Percentiles rank a stretch among this genome's conserved stretches.
These are phyloP conservation scores for Buteo buteo DNA, from an alignment of 2,113 vertebrate genomes.

Conservation along the genomic window DNA sequence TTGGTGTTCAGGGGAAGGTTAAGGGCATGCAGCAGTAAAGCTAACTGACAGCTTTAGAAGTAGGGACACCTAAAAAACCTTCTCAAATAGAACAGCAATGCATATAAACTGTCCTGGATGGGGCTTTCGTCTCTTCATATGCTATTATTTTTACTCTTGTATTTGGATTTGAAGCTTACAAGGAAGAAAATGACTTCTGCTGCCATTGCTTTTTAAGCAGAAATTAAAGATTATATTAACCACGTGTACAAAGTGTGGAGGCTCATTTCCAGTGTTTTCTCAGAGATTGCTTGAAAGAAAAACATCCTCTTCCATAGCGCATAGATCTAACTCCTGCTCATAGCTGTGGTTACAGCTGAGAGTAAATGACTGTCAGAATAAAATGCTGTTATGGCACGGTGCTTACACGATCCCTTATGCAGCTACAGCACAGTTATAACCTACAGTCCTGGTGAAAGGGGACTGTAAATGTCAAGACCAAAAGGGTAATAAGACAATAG, in stretches of 20 bases:
- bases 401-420: neutral
- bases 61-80: neutral
- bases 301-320: neutral
- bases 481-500: neutral
- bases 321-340: neutral
- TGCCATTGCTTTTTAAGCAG: neutral
- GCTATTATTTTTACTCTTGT: neutral
- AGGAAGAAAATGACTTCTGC: neutral
- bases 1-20: neutral
- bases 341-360: neutral
- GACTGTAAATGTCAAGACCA: neutral
- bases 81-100: neutral
- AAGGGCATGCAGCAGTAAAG: neutral
- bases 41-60: neutral
- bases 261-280: neutral
- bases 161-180: neutral
- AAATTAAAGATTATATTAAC: neutral
- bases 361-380: neutral
- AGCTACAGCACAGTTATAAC: neutral
- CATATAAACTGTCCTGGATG: neutral
- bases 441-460: neutral
- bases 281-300: neutral
- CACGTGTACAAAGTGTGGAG: neutral
- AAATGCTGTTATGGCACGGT: neutral
- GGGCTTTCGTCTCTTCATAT: neutral